These are phyloP conservation scores for Margarornis squamiger DNA, from an alignment of 2,797 vertebrate genomes.

Conservation along the genomic window DNA sequence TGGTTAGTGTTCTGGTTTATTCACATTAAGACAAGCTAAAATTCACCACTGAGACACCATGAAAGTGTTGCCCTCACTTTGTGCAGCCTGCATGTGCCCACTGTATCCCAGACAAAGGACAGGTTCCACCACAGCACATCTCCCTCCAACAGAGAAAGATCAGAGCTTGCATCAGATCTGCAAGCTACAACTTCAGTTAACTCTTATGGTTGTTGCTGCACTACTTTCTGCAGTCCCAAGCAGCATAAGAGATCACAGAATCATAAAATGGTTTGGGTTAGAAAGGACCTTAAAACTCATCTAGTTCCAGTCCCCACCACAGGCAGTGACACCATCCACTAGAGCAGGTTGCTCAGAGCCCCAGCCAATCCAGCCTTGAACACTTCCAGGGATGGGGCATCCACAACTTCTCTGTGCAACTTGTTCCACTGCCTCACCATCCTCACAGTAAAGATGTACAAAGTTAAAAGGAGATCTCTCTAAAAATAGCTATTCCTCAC, in stretches of 20 bases:
- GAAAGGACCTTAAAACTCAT: neutral
- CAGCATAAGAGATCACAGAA: fast-evolving
- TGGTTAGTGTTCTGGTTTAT: neutral
- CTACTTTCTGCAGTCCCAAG: neutral
- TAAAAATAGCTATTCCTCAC: neutral
- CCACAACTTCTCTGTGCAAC: neutral
- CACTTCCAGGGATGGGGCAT: neutral
- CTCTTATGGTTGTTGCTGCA: neutral
- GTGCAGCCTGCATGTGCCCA: fast-evolving
- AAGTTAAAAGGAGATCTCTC: neutral
- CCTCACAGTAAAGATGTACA: neutral
- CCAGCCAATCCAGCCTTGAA: neutral
- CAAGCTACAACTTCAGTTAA: neutral
- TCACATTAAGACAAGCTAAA: neutral
- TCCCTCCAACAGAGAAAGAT: neutral
- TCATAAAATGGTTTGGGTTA: neutral
- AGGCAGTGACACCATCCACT: neutral
- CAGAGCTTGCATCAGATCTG: neutral
- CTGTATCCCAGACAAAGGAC: neutral
- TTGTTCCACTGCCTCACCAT: neutral
- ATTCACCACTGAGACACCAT: neutral
- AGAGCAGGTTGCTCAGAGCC: neutral
- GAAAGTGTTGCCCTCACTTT: neutral
- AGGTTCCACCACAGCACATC: neutral
- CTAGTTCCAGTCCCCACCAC: fast-evolving